A percentile compares a stretch with the other conserved stretches of the same genome.
These are phyloP conservation scores for Agrochola macilenta DNA, from an alignment of 2,888 invertebrate genomes.

Conservation along the genomic window DNA sequence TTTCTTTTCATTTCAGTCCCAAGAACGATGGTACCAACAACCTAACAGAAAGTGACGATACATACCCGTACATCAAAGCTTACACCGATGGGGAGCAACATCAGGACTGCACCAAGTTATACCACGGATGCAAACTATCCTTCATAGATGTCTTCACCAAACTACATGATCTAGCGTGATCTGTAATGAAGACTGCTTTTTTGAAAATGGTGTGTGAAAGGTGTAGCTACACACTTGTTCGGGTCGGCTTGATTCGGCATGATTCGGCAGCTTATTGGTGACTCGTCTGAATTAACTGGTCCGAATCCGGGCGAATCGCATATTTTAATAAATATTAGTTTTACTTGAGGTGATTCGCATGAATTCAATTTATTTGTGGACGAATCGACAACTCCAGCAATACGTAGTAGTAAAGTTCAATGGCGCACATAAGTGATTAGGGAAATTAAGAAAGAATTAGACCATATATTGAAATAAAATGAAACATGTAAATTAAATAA, in stretches of 20 bases:
- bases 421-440: too few relatives aligned
- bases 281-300: too few relatives aligned
- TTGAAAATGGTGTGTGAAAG: neutral
- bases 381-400: too few relatives aligned
- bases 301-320: too few relatives aligned
- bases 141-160: slow-evolving; percentile 86
- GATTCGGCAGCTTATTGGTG: neutral
- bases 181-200: neutral
- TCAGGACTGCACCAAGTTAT: slow-evolving; percentile 79
- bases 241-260: neutral
- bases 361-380: too few relatives aligned
- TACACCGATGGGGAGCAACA: slow-evolving; percentile 84
- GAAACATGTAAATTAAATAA: too few relatives aligned
- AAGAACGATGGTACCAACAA: slow-evolving; percentile 74
- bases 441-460: too few relatives aligned
- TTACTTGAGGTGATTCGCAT: too few relatives aligned
- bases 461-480: too few relatives aligned
- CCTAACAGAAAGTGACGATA: slow-evolving; percentile 69
- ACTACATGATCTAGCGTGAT: slow-evolving; percentile 64
- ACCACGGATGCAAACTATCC: slow-evolving; percentile 81
- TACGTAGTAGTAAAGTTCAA: too few relatives aligned
- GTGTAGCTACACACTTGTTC: neutral
- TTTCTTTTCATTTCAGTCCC: slow-evolving; percentile 77
- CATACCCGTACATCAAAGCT: slow-evolving; percentile 89
- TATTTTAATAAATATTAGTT: too few relatives aligned